phyloP scores from a whole-genome alignment of 1,140 invertebrate genomes.

The Drosophila willistoni region DNA sequence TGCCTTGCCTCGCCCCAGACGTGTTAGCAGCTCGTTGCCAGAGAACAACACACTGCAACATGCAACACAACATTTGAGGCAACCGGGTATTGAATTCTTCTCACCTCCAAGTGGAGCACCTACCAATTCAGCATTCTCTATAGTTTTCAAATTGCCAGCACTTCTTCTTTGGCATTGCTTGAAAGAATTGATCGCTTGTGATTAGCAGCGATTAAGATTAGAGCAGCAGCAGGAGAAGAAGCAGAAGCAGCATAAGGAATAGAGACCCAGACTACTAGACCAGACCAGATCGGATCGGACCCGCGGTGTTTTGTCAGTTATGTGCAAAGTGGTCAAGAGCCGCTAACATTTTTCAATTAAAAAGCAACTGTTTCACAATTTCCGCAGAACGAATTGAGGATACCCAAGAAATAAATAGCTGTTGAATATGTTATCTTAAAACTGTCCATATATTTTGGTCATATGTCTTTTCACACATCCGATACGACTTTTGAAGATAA shows the following conservation, averaged over 20 bases:
- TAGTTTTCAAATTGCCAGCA: constrained; percentile 70
- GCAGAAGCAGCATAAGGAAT: constrained; percentile 28
- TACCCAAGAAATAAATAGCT: constrained; percentile 29
- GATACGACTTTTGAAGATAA: not conserved
- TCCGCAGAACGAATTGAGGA: constrained; percentile 34
- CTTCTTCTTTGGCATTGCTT: constrained; percentile 60
- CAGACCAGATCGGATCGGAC: constrained; percentile 52
- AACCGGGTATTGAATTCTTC: constrained; percentile 65
- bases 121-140: constrained; percentile 42
- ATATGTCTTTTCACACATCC: not conserved
- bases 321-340: constrained; percentile 76
- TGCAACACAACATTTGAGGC: constrained; percentile 46
- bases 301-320: constrained; percentile 79
- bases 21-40: constrained; percentile 66
- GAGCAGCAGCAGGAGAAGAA: constrained; percentile 34
- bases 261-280: constrained; percentile 38
- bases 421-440: no score
- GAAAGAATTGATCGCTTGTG: constrained; percentile 74
- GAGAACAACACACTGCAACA: constrained; percentile 24
- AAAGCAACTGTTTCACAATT: constrained; percentile 44
- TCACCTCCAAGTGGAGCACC: constrained; percentile 73
- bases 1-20: constrained; percentile 76
- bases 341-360: constrained; percentile 81
- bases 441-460: no score
- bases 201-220: constrained; percentile 80